Conservation (phyloP, 2,797 vertebrate genomes). For the Chrosomus eos region DNA sequence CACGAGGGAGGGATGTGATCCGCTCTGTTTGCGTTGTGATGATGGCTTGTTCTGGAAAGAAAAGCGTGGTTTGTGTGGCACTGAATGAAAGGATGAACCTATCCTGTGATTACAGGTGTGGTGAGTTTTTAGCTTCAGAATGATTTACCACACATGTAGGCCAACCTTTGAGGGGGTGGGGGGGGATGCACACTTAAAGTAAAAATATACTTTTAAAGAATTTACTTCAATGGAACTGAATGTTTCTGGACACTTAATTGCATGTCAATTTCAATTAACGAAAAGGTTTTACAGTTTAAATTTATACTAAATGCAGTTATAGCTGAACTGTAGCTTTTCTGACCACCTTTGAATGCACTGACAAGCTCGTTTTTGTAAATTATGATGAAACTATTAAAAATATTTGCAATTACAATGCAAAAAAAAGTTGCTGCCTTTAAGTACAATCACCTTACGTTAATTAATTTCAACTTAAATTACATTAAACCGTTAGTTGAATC, state of each 20-base stretch:
- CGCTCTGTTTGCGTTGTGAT: slow-evolving; percentile 33
- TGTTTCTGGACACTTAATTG: neutral
- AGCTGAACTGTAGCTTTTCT: too few species aligned
- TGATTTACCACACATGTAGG: neutral
- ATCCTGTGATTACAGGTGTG: slow-evolving; percentile 26
- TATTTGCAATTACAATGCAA: neutral
- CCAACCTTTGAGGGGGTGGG: neutral
- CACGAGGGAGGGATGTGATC: slow-evolving; percentile 21
- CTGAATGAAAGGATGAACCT: slow-evolving; percentile 22
- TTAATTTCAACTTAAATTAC: too few species aligned
- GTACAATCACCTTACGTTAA: too few species aligned
- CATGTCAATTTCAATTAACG: neutral
- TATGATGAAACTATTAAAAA: neutral
- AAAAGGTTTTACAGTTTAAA: neutral
- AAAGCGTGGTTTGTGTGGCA: slow-evolving; percentile 4
- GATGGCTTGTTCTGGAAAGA: slow-evolving; percentile 22
- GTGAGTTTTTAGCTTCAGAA: neutral
- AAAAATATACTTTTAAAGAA: neutral
- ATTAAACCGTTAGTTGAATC: too few species aligned
- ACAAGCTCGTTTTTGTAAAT: neutral
- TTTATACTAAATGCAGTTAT: neutral
- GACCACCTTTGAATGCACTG: neutral
- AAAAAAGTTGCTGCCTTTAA: too few species aligned
- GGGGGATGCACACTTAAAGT: neutral
- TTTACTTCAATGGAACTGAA: neutral